Evolutionary conservation across 2,797 vertebrate genomes (phyloP).

Genomic region (Xerus rutilus): DNA sequence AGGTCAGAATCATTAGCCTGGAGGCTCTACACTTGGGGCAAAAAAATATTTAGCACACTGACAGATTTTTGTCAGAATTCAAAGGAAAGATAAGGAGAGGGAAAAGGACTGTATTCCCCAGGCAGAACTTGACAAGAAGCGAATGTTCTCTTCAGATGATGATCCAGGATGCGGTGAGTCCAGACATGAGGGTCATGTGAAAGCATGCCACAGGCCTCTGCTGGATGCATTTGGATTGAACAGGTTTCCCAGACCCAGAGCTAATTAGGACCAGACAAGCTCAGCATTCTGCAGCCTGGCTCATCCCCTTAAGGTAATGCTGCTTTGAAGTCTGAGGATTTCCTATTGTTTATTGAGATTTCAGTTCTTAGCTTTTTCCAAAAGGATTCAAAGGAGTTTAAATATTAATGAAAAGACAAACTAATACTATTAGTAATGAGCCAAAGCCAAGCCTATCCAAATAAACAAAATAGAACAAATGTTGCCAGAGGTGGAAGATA

Average conservation of each 20-base stretch:
- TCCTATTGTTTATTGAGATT: constrained; percentile 65
- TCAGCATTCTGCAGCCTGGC: constrained; percentile 1
- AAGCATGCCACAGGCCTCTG: background rate
- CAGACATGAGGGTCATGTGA: background rate
- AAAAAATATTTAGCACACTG: background rate
- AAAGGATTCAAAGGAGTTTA: constrained; percentile 66
- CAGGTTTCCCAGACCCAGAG: constrained; percentile 33
- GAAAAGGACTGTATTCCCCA: background rate
- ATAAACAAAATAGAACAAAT: constrained; percentile 27
- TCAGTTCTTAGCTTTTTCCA: constrained; percentile 38
- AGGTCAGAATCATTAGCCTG: constrained; percentile 56
- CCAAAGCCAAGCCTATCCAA: constrained; percentile 46
- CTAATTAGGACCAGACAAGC: constrained; percentile 64
- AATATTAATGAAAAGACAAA: constrained; percentile 66
- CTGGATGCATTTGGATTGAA: background rate
- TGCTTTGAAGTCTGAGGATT: constrained; percentile 67
- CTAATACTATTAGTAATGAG: constrained; percentile 48
- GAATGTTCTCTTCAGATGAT: constrained; percentile 54
- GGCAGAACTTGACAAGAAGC: constrained; percentile 23
- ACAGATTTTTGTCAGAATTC: constrained; percentile 49
- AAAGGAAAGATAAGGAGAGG: background rate
- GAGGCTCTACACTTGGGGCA: background rate
- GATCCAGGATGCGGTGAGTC: constrained; percentile 5
- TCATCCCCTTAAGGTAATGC: constrained; percentile 28
- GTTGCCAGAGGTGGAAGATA: background rate